Conservation (phyloP, 1,140 invertebrate genomes). For the Achroia grisella region DNA sequence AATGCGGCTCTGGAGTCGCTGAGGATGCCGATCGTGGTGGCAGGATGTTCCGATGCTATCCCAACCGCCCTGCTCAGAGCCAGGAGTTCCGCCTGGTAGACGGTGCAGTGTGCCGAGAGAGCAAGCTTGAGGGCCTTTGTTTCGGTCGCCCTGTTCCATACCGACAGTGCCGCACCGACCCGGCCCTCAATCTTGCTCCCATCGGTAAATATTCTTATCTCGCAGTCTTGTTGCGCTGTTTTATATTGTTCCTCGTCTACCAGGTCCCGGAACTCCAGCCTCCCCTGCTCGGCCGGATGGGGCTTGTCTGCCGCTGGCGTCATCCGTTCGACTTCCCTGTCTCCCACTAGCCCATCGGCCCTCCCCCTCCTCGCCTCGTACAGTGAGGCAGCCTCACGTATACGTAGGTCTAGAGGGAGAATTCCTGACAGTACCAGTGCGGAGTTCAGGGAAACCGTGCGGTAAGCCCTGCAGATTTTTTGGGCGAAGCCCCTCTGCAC, state of each 20-base stretch:
- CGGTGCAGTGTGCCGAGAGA: constrained; percentile 9
- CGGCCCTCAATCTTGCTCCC: constrained; percentile 15
- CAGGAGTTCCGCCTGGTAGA: too few species aligned
- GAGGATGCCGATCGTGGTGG: constrained; percentile 4
- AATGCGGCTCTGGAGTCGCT: constrained; percentile 21
- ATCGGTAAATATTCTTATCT: constrained; percentile 12
- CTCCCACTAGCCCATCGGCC: not conserved
- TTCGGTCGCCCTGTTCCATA: constrained; percentile 6
- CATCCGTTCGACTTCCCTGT: constrained; percentile 3
- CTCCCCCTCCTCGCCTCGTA: constrained; percentile 5
- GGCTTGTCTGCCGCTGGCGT: not conserved
- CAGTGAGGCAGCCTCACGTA: constrained; percentile 6
- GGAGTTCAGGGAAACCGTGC: constrained; percentile 8
- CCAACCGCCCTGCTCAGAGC: constrained; percentile 4
- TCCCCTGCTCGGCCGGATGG: not conserved
- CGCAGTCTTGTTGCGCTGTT: not conserved
- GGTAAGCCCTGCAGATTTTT: constrained; percentile 6
- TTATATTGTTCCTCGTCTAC: not conserved
- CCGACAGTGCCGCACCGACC: constrained; percentile 13
- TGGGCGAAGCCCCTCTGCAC: constrained; percentile 6
- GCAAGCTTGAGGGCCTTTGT: constrained; percentile 5
- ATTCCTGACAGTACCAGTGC: constrained; percentile 9
- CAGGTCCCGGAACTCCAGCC: not conserved
- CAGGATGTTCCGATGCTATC: not conserved
- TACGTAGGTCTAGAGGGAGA: constrained; percentile 12